phyloP scores from a whole-genome alignment of 2,113 vertebrate genomes.

The Aramus guarauna region DNA sequence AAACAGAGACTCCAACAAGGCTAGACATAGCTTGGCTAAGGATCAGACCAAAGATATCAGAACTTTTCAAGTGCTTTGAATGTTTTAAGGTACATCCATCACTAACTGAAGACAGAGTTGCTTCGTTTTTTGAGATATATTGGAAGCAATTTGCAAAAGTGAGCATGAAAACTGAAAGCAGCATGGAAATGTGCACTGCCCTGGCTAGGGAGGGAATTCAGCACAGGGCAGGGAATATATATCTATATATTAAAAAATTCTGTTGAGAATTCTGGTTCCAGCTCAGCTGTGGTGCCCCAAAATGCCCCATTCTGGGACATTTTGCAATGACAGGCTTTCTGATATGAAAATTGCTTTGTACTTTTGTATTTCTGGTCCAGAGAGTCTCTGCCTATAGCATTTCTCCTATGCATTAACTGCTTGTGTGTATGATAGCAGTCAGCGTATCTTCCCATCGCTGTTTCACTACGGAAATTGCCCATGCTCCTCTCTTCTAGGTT shows the following conservation, averaged over 20 bases:
- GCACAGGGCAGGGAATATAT: not conserved
- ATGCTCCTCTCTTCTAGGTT: not conserved
- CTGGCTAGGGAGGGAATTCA: not conserved
- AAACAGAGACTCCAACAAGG: not conserved
- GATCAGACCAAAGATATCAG: conserved; percentile 1
- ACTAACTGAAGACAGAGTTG: not conserved
- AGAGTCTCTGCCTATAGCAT: not conserved
- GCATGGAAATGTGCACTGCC: not conserved
- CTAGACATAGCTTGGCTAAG: not conserved
- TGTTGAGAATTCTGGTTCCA: not conserved
- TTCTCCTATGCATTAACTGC: not conserved
- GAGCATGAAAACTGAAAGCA: not conserved
- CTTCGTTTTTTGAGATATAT: not conserved
- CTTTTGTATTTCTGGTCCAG: not conserved
- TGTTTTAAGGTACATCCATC: conserved; percentile 5
- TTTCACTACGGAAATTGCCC: conserved; percentile 13
- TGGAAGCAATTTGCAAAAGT: not conserved
- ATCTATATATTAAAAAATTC: not conserved
- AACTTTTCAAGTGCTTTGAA: not conserved
- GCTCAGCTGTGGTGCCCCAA: not conserved
- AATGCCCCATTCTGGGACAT: not conserved
- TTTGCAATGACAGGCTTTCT: not conserved
- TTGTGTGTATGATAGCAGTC: not conserved
- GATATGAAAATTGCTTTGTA: not conserved
- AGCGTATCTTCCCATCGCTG: not conserved